Evolutionary conservation across 2,113 vertebrate genomes (phyloP).

Genomic region (Festucalex cinctus): DNA sequence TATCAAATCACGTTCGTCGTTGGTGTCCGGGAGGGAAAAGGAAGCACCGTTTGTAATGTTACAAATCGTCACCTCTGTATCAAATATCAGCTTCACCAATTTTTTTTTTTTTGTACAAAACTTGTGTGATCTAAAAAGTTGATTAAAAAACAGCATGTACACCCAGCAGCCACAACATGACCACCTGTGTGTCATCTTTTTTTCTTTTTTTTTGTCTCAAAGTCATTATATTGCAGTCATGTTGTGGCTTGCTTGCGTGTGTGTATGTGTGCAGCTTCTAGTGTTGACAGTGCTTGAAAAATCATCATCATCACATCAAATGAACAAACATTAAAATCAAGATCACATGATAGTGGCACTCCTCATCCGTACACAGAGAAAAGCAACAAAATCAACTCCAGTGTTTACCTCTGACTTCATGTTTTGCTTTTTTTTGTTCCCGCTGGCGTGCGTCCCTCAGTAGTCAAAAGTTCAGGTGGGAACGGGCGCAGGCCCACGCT

Average conservation of each 20-base stretch:
- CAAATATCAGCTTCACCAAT: background rate
- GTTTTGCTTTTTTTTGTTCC: slow-evolving; percentile 56
- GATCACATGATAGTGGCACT: slow-evolving; percentile 57
- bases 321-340: slow-evolving; percentile 44
- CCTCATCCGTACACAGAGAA: slow-evolving; percentile 58
- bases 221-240: background rate
- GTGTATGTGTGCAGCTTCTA: slow-evolving; percentile 55
- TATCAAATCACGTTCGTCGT: background rate
- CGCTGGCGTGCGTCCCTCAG: slow-evolving; percentile 66
- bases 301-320: slow-evolving; percentile 40
- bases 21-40: background rate
- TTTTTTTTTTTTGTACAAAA: slow-evolving; percentile 2
- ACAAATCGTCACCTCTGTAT: background rate
- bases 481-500: background rate
- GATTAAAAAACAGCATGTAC: background rate
- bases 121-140: background rate
- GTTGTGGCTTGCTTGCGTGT: background rate
- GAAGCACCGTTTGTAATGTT: slow-evolving; percentile 1
- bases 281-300: slow-evolving; percentile 60
- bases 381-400: slow-evolving; percentile 67
- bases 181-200: background rate
- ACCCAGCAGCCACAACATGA: slow-evolving; percentile 1
- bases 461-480: slow-evolving; percentile 58
- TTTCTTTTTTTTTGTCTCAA: background rate
- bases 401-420: slow-evolving; percentile 75